Conservation (phyloP, 2,888 invertebrate genomes). For the Holacanthella duospinosa region DNA sequence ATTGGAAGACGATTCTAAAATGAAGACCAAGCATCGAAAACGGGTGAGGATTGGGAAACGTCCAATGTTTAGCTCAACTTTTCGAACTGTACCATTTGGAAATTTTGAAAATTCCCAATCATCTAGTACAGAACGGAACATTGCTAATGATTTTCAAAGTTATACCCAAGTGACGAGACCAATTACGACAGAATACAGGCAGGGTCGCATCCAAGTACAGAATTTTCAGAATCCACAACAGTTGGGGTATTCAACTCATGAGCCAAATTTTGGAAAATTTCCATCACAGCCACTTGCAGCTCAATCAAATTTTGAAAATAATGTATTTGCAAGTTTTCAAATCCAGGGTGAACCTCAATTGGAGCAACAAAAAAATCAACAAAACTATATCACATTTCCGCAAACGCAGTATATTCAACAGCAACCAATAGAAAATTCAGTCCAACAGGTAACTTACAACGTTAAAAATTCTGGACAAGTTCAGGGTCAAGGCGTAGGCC, state of each 20-base stretch:
- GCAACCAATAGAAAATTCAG: neutral
- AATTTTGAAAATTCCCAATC: neutral
- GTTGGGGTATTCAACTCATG: neutral
- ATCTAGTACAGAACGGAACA: neutral
- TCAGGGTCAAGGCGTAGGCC: neutral
- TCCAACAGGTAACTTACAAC: neutral
- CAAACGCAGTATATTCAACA: conserved; percentile 9
- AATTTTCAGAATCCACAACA: neutral
- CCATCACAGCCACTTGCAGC: neutral
- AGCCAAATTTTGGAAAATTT: neutral
- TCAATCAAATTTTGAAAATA: neutral
- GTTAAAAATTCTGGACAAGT: neutral
- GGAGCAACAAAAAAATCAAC: conserved; percentile 9
- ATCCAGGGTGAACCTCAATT: neutral
- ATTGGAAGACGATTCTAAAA: conserved; percentile 8
- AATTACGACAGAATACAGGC: neutral
- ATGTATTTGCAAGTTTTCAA: neutral
- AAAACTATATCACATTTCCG: conserved; percentile 5
- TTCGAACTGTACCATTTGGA: neutral
- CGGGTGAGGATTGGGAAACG: neutral
- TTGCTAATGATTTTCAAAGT: neutral
- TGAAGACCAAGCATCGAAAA: neutral
- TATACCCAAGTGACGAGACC: neutral
- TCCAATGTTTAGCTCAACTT: neutral
- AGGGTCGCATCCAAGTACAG: neutral